These are phyloP conservation scores for Planiliza haematocheilus DNA, from an alignment of 2,113 vertebrate species.

Conservation along the genomic window DNA sequence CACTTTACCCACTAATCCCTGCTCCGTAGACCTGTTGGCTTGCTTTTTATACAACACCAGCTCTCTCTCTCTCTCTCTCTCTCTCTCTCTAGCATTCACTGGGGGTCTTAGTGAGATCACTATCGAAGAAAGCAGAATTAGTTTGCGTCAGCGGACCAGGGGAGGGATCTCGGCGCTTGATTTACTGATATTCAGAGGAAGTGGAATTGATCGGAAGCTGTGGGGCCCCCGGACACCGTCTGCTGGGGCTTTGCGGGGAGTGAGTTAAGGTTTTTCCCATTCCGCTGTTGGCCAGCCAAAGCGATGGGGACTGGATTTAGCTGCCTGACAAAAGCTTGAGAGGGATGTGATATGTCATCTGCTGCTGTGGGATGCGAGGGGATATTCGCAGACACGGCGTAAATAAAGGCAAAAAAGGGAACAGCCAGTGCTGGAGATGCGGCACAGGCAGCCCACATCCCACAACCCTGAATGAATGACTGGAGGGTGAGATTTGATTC, in stretches of 20 bases:
- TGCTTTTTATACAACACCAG: constrained; percentile 65
- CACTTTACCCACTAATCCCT: constrained; percentile 83
- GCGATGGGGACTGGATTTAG: constrained; percentile 75
- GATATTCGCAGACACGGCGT: constrained; percentile 70
- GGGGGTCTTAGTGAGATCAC: constrained; percentile 79
- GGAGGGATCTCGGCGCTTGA: constrained; percentile 71
- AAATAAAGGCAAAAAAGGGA: constrained; percentile 71
- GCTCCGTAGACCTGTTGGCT: constrained; percentile 79
- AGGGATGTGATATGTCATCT: constrained; percentile 78
- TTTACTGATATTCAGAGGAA: constrained; percentile 80
- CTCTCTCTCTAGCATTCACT: constrained; percentile 59
- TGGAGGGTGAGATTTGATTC: constrained; percentile 73
- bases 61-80: constrained; percentile 46
- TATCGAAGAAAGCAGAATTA: constrained; percentile 79
- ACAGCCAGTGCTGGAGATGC: constrained; percentile 67
- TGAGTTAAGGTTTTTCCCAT: constrained; percentile 74
- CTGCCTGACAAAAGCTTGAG: constrained; percentile 73
- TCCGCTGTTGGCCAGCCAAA: constrained; percentile 50
- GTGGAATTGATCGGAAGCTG: constrained; percentile 76
- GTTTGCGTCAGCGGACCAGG: constrained; percentile 60
- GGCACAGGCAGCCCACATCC: constrained; percentile 61
- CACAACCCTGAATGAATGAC: constrained; percentile 61
- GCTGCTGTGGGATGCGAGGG: constrained; percentile 74
- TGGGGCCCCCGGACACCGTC: constrained; percentile 53
- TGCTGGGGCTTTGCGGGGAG: constrained; percentile 60